These are phyloP conservation scores for Calliphora vomitoria DNA, from an alignment of 2,888 invertebrate species.

Conservation along the genomic window DNA sequence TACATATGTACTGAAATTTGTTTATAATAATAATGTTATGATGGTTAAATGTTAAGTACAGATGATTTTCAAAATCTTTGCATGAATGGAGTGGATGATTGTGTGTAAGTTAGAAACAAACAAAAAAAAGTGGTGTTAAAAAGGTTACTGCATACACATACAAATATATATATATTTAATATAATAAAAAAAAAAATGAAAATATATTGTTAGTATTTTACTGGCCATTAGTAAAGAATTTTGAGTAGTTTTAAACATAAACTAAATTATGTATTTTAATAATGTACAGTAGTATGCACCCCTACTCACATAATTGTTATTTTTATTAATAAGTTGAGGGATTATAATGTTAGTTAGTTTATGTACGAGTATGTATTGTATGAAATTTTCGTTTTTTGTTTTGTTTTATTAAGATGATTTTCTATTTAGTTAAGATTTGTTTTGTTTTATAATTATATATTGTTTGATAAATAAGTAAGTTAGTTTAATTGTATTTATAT, in stretches of 20 bases:
- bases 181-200: conserved; percentile 29
- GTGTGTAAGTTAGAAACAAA: conserved; percentile 29
- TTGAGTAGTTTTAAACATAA: conserved; percentile 37
- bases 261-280: neutral
- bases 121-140: conserved; percentile 45
- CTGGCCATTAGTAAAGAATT: conserved; percentile 53
- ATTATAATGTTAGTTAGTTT: neutral
- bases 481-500: conserved; percentile 38
- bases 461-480: conserved; percentile 44
- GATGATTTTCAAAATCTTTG: conserved; percentile 43
- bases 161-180: conserved; percentile 57
- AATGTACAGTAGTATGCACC: conserved; percentile 2
- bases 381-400: conserved; percentile 7
- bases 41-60: conserved; percentile 57
- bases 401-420: conserved; percentile 50
- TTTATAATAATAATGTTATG: conserved; percentile 21
- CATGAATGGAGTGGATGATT: neutral
- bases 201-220: conserved; percentile 34
- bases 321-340: neutral
- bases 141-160: conserved; percentile 73
- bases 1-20: conserved; percentile 18
- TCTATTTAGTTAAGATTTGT: conserved; percentile 63
- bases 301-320: conserved; percentile 45
- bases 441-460: conserved; percentile 48
- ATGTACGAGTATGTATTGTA: neutral